These are phyloP conservation scores for Solenopsis invicta DNA, from an alignment of 1,140 invertebrate genomes.

Conservation along the genomic window DNA sequence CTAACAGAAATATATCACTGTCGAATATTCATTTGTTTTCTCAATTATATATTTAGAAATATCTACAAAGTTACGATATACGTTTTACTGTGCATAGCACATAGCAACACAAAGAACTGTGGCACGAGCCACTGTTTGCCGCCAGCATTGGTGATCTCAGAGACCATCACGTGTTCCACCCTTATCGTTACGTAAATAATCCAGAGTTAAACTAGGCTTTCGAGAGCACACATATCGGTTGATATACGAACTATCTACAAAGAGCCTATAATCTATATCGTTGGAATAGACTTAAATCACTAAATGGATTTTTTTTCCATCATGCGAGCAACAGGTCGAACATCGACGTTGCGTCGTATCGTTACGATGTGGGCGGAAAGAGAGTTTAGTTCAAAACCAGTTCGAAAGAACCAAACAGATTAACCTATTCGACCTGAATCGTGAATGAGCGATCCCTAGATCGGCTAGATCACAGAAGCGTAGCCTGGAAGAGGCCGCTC, in stretches of 20 bases:
- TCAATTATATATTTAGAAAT: not conserved
- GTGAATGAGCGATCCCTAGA: constrained; percentile 23
- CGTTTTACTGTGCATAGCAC: not conserved
- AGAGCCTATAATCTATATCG: not conserved
- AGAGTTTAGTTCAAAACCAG: not conserved
- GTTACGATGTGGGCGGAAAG: constrained; percentile 8
- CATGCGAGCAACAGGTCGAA: constrained; percentile 59
- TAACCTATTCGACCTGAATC: not conserved
- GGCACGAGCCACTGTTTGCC: not conserved
- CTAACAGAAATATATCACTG: not conserved
- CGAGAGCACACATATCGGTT: not conserved
- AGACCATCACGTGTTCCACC: constrained; percentile 9
- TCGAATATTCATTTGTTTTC: not conserved
- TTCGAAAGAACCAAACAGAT: not conserved
- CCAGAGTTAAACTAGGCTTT: constrained; percentile 25
- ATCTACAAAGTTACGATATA: not conserved
- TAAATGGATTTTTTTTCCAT: constrained; percentile 21
- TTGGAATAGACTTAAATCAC: constrained; percentile 2
- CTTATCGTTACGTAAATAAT: constrained; percentile 41
- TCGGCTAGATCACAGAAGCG: constrained; percentile 7
- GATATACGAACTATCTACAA: not conserved
- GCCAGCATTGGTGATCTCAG: not conserved
- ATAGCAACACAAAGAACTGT: not conserved
- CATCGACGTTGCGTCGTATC: constrained; percentile 12
- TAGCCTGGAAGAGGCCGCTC: constrained; percentile 53